phyloP scores from a whole-genome alignment of 1,140 invertebrate species.

The Atta colombica region DNA sequence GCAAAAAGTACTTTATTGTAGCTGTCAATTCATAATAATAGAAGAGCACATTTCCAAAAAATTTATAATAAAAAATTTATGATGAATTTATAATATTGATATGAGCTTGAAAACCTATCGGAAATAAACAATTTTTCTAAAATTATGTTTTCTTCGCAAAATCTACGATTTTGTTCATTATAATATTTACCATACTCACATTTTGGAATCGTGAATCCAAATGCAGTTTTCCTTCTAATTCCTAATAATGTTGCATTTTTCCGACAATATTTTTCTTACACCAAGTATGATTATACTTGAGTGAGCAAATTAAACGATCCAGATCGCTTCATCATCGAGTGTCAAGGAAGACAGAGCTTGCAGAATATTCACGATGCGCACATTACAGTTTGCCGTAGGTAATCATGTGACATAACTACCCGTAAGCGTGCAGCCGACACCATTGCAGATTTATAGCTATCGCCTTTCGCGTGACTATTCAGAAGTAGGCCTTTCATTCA shows the following conservation, averaged over 20 bases:
- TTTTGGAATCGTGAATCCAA: background rate
- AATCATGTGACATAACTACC: conserved; percentile 65
- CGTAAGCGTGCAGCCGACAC: conserved; percentile 63
- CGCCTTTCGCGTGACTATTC: conserved; percentile 38
- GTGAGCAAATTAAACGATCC: conserved; percentile 39
- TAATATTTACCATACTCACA: conserved; percentile 1
- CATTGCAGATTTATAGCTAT: conserved; percentile 36
- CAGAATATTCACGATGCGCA: conserved; percentile 65
- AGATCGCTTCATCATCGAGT: conserved; percentile 49
- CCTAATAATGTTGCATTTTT: background rate
- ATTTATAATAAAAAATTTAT: background rate
- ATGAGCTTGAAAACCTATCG: background rate
- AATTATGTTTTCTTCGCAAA: background rate
- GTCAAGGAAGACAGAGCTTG: conserved; percentile 62
- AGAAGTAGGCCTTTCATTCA: conserved; percentile 29
- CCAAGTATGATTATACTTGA: background rate
- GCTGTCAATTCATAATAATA: background rate
- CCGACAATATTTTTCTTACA: background rate
- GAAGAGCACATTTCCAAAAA: background rate
- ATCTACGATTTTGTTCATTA: background rate
- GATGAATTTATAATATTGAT: background rate
- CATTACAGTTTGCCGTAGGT: conserved; percentile 65
- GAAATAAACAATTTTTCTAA: background rate
- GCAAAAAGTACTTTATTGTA: background rate
- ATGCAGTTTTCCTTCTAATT: background rate